Base-by-base conservation (phyloP, 1,140 invertebrate genomes). In the Phocides pigmalion region DNA sequence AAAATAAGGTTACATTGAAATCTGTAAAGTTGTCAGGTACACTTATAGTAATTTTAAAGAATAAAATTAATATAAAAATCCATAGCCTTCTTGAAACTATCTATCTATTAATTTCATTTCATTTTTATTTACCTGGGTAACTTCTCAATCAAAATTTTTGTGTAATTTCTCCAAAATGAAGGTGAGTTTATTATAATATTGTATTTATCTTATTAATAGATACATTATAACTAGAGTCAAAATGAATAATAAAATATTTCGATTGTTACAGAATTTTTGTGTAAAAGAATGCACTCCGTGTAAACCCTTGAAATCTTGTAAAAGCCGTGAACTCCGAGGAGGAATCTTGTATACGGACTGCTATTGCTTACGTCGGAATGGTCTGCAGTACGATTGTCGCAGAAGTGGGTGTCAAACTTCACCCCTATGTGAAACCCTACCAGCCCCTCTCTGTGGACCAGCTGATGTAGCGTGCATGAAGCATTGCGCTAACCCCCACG, bases 341-440 rank as follows among this genome's bases (percentile, higher is more conserved):
- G 93, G 95, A 56, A 89, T 94, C 39, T 84, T 95, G 32, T 93
- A 94, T 46, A 94, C 93, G 17, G 94, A 93, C 42, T 96, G 95
- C 62, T 93, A 94, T 51, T 96, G 95, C 66, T 93, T 95, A 9
- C 94, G 94, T 64, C 92, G 95, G 17, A 96, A 96, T 76, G 95
- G 95, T 0, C 78, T 96, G 9, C 95, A 96, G 81, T 95, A 96
- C 71, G 93, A 95, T 47, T 96, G 95, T 64, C 93, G 93, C 12
- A 91, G 95, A 56, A 93, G 87, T 64, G 93, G 94, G 46, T 96
- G 95, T 68, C 94, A 94, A 72, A 94, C 93, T 19, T 84, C 93
- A 11, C 94, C 94, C 0, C 90, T 93, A 19, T 96, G 95, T 72
- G 84, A 94, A 74, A 92, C 90, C 5, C 89, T 94, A 68, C 93